These are phyloP conservation scores for Apodemia hepburni DNA, from an alignment of 2,888 invertebrate genomes.

Conservation along the genomic window DNA sequence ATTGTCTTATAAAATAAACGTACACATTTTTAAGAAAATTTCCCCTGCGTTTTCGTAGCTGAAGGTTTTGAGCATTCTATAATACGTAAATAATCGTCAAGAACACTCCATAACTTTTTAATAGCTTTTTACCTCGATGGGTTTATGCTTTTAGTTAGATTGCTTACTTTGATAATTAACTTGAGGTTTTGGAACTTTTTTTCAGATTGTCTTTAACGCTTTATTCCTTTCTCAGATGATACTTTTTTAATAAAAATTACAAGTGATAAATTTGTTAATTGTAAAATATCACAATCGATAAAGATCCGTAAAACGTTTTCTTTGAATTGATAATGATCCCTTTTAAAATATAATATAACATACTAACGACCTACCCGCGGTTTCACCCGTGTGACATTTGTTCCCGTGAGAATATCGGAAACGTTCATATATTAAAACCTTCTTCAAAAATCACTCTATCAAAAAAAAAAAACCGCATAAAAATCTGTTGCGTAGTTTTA, in stretches of 20 bases:
- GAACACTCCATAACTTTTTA: constrained; percentile 65
- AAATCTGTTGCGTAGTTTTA: too few species aligned
- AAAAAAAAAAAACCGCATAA: too few species aligned
- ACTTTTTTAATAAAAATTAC: constrained; percentile 41
- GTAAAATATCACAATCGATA: too few species aligned
- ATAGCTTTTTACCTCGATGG: constrained; percentile 67
- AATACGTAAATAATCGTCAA: constrained; percentile 60
- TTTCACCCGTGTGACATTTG: too few species aligned
- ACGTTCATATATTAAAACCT: too few species aligned
- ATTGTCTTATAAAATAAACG: constrained; percentile 24
- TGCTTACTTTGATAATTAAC: constrained; percentile 73
- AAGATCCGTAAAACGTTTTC: too few species aligned
- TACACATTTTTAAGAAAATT: constrained; percentile 16
- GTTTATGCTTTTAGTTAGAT: constrained; percentile 68
- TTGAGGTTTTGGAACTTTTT: constrained; percentile 54
- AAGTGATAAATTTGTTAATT: too few species aligned
- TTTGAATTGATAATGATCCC: too few species aligned
- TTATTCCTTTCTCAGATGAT: constrained; percentile 37
- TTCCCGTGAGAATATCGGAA: too few species aligned
- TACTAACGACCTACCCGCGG: too few species aligned
- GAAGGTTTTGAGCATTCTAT: constrained; percentile 40
- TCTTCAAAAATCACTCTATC: too few species aligned
- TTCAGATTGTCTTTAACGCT: constrained; percentile 26
- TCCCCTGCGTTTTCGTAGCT: constrained; percentile 21
- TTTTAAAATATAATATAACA: too few species aligned